Conservation (phyloP, 2,113 vertebrate genomes). For the Engystomops pustulosus region DNA sequence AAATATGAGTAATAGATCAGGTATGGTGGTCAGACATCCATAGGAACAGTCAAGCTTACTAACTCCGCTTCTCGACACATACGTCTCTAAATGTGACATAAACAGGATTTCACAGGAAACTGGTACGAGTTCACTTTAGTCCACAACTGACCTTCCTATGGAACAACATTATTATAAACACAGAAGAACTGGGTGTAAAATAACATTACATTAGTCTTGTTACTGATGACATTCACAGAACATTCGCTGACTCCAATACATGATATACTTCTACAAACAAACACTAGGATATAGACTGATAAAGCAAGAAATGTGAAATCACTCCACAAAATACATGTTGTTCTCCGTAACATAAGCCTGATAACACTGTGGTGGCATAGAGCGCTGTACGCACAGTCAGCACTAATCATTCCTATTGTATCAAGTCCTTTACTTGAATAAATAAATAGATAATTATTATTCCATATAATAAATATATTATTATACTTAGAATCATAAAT, state of each 20-base stretch:
- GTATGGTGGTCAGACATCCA: not conserved
- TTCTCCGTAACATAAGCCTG: too few species aligned
- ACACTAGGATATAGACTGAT: not conserved
- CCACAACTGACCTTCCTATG: constrained; percentile 6
- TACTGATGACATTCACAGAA: not conserved
- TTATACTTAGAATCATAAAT: too few species aligned
- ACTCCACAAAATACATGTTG: too few species aligned
- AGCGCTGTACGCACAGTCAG: not conserved
- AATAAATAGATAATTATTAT: too few species aligned
- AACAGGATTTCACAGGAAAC: not conserved
- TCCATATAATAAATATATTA: too few species aligned
- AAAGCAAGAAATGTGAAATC: not conserved
- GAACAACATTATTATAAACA: not conserved
- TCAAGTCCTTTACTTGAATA: not conserved
- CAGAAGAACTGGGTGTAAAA: constrained; percentile 3
- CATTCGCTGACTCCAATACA: not conserved
- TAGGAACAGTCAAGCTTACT: not conserved
- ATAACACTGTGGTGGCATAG: too few species aligned
- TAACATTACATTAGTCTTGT: constrained; percentile 9
- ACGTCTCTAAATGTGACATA: not conserved
- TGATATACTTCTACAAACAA: not conserved
- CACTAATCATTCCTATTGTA: not conserved
- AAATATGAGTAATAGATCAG: not conserved
- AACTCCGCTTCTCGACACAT: not conserved
- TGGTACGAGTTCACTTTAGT: not conserved